A percentile compares a stretch with the other conserved stretches of the same genome.
phyloP scores from a whole-genome alignment of 1,140 invertebrate species.

The Carcinoscorpius rotundicauda region DNA sequence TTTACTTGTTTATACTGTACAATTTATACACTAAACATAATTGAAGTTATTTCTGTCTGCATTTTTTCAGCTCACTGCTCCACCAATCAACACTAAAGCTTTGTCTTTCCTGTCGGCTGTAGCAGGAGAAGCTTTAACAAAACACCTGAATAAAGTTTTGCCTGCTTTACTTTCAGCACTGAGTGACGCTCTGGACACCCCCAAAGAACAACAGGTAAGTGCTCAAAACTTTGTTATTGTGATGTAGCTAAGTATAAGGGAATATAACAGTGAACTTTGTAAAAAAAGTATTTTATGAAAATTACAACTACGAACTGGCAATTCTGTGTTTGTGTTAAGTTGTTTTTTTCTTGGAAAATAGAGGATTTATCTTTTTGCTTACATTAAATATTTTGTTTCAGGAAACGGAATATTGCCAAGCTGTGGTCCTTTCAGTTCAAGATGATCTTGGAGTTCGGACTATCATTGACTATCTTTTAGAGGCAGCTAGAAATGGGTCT shows the following conservation, averaged over 20 bases:
- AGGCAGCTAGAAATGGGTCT: conserved; percentile 50
- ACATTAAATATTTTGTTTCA: conserved; percentile 23
- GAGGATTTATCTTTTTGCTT: too few species aligned
- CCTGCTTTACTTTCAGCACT: conserved; percentile 75
- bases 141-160: conserved; percentile 79
- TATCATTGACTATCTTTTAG: conserved; percentile 82
- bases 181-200: conserved; percentile 42
- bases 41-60: too few species aligned
- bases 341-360: too few species aligned
- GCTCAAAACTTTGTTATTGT: background rate
- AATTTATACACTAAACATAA: too few species aligned
- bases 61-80: conserved; percentile 54
- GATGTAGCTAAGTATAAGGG: too few species aligned
- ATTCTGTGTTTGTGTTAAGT: too few species aligned
- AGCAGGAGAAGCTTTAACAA: conserved; percentile 81
- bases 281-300: too few species aligned
- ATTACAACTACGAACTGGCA: too few species aligned
- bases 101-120: conserved; percentile 83
- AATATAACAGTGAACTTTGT: too few species aligned
- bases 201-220: conserved; percentile 50
- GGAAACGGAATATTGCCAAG: conserved; percentile 84
- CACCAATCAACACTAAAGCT: conserved; percentile 80
- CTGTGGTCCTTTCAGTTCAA: conserved; percentile 76
- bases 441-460: conserved; percentile 76
- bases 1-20: too few species aligned